Conservation (phyloP, 2,797 vertebrate genomes). For the Sebastes cheni region DNA sequence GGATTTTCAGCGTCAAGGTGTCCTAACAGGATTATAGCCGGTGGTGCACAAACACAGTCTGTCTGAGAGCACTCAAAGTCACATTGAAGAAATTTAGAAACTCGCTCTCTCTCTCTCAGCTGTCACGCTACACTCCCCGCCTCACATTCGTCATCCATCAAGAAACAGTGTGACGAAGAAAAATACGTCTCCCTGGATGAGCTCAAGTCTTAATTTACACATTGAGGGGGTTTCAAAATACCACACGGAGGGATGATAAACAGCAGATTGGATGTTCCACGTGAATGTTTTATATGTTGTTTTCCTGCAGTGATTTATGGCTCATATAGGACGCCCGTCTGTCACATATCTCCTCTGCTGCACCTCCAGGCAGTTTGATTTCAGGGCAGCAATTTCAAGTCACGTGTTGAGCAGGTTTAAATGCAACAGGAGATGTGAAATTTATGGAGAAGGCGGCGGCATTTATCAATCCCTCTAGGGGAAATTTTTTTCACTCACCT, state of each 20-base stretch:
- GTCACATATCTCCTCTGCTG: not conserved
- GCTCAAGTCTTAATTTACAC: constrained; percentile 16
- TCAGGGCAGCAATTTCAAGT: no score
- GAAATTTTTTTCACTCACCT: no score
- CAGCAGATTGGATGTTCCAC: not conserved
- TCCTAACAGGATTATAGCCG: constrained; percentile 52
- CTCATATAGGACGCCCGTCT: not conserved
- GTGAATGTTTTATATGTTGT: not conserved
- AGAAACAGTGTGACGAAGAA: not conserved
- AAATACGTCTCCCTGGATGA: not conserved
- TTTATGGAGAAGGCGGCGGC: no score
- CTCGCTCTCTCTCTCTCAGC: not conserved
- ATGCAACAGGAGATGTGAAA: no score
- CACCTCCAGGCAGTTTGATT: not conserved
- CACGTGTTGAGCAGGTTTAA: no score
- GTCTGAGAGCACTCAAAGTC: constrained; percentile 15
- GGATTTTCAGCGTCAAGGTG: constrained; percentile 15
- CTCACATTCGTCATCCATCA: not conserved
- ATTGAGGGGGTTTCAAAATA: not conserved
- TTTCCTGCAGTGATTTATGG: not conserved
- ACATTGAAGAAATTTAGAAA: constrained; percentile 14
- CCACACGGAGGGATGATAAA: not conserved
- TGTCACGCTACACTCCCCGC: not conserved
- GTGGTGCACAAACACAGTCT: not conserved
- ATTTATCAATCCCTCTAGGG: no score